A percentile compares a stretch with the other conserved stretches of the same genome.
Conservation (phyloP, 2,888 invertebrate genomes). For the Metacarcinus magister region DNA sequence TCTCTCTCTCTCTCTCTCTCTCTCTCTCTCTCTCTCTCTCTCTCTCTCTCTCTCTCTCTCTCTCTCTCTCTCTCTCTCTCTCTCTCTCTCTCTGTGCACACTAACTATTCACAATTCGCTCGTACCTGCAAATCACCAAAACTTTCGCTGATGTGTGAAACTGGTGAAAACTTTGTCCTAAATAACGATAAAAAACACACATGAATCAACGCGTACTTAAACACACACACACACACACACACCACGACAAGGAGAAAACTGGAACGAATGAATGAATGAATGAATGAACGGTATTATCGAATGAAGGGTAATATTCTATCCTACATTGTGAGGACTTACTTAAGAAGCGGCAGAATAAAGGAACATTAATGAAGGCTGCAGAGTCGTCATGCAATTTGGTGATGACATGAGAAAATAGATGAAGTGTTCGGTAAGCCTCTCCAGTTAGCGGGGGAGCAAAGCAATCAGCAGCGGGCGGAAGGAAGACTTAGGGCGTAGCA, state of each 20-base stretch:
- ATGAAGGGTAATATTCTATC: too few relatives aligned
- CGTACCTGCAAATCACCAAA: too few relatives aligned
- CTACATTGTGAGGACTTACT: too few relatives aligned
- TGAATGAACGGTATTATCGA: too few relatives aligned
- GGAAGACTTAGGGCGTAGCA: not conserved
- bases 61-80: constrained; percentile 26
- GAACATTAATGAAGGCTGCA: not conserved
- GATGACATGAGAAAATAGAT: not conserved
- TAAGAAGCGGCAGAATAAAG: not conserved
- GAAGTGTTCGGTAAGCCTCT: not conserved
- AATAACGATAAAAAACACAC: too few relatives aligned
- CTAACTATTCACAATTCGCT: too few relatives aligned
- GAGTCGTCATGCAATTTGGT: not conserved
- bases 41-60: not conserved
- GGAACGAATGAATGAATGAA: too few relatives aligned
- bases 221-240: too few relatives aligned
- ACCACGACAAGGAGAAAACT: too few relatives aligned
- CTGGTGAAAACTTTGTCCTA: too few relatives aligned
- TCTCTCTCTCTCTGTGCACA: not conserved
- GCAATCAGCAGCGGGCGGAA: not conserved
- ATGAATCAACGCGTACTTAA: too few relatives aligned
- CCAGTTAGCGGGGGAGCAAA: not conserved
- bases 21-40: constrained; percentile 2
- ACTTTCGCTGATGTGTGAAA: too few relatives aligned
- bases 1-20: not conserved